Evolutionary conservation across 2,888 invertebrate genomes (phyloP), one percentile per base, ranked within the genome.

Genomic region (Patella caerulea): DNA sequence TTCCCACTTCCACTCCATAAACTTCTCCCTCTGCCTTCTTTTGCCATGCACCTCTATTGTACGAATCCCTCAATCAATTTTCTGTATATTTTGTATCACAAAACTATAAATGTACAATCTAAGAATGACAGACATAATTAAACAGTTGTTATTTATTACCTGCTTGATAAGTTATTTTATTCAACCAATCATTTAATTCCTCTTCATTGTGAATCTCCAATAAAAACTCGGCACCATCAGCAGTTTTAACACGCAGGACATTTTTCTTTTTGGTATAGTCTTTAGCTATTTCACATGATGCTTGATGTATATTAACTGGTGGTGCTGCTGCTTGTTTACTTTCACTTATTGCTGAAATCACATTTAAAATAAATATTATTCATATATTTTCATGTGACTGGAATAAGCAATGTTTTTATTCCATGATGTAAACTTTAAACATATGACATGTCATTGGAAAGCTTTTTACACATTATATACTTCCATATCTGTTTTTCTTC

Each of bases 141-240:
- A 45, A 59, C n/a, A 29, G 73, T 17, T 24, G 24, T 11, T 12
- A 54, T 15, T 29, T 82, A 86, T 76, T 85, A 90, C 90, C 90
- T 84, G 99, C 98, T 92, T 98, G 97, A 94, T 98, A 98, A 76
- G 95, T 94, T 84, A 99, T 95, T 93, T 97, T 98, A 89, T 95
- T 95, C 19, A 97, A 95, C 98, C 98, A 98, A 79, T 97, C 96
- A 87, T 94, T 93, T 95, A 97, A 95, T 78, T 95, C 95, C 1
- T 94, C 94, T 76, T 94, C 94, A 71, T 94, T 94, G 11, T 94
- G 93, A 73, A 96, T 95, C 71, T 96, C 94, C 92, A 99, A 97
- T 82, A 99, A 93, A 92, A 96, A 98, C 93, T 98, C 98, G 0
- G 98, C 96, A 2, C 97, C 97, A 91, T 99, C 99, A 0, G 95